phyloP scores from a whole-genome alignment of 2,888 invertebrate genomes.

The Cheilosia vulpina region DNA sequence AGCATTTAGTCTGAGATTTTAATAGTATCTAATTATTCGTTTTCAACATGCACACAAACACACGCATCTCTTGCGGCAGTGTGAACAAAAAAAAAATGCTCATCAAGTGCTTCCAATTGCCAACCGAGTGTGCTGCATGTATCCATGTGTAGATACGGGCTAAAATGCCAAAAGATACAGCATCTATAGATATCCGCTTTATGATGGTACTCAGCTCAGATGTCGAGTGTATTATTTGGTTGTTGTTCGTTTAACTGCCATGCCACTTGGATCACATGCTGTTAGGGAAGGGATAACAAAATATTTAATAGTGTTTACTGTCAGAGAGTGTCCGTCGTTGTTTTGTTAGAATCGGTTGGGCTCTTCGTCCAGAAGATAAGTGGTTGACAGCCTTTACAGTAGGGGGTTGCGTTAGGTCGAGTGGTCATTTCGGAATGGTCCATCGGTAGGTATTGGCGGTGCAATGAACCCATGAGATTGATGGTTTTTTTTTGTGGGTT shows the following conservation, averaged over 20 bases:
- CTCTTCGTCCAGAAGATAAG: slow-evolving; percentile 58
- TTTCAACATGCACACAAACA: slow-evolving; percentile 3
- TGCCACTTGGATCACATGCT: slow-evolving; percentile 60
- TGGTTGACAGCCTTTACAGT: slow-evolving; percentile 60
- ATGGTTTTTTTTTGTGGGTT: slow-evolving; percentile 39
- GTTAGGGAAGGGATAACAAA: slow-evolving; percentile 4
- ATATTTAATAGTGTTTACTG: slow-evolving; percentile 29
- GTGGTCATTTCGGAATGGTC: slow-evolving; percentile 45
- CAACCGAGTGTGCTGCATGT: slow-evolving; percentile 16
- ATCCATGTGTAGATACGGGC: slow-evolving; percentile 21
- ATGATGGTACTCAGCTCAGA: slow-evolving; percentile 64
- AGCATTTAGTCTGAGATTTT: slow-evolving; percentile 60
- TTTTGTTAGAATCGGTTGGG: slow-evolving; percentile 53
- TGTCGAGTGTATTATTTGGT: slow-evolving; percentile 70
- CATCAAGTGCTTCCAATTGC: slow-evolving; percentile 68
- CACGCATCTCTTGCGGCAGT: slow-evolving; percentile 4
- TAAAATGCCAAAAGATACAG: slow-evolving; percentile 51
- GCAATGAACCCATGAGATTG: slow-evolving; percentile 41
- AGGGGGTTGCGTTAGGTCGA: slow-evolving; percentile 53
- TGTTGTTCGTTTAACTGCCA: slow-evolving; percentile 71
- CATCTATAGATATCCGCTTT: slow-evolving; percentile 64
- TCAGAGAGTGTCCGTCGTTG: slow-evolving; percentile 41
- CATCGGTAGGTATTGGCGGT: slow-evolving; percentile 1
- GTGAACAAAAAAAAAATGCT: slow-evolving; percentile 17
- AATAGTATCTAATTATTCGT: slow-evolving; percentile 67